Evolutionary conservation across 2,888 invertebrate genomes (phyloP).

Genomic region (Lasioglossum malachurum): DNA sequence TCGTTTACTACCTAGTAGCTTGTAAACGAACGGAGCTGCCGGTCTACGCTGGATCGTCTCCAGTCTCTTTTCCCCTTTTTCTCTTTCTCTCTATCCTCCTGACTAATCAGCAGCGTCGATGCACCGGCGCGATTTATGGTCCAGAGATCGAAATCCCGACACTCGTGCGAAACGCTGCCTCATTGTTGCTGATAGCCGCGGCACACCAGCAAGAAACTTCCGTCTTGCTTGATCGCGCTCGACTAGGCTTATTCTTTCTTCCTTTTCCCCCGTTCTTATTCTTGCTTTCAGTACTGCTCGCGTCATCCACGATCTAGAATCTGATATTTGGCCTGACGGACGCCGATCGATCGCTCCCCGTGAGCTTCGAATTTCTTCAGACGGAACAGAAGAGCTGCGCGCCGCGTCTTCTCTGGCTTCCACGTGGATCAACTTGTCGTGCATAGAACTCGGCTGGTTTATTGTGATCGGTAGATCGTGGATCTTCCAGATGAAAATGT

Average conservation of each 20-base stretch:
- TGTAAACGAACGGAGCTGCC: constrained; percentile 66
- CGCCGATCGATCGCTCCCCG: neutral
- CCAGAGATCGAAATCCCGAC: constrained; percentile 60
- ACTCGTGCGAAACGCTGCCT: constrained; percentile 39
- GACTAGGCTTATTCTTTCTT: neutral
- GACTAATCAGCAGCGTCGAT: constrained; percentile 48
- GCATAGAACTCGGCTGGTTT: neutral
- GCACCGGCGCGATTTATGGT: constrained; percentile 51
- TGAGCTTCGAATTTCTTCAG: neutral
- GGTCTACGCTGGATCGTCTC: constrained; percentile 30
- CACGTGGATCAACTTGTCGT: neutral
- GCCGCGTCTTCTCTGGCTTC: neutral
- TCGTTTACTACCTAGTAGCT: constrained; percentile 73
- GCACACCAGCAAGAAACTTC: constrained; percentile 19
- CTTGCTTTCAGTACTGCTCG: neutral
- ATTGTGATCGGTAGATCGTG: neutral
- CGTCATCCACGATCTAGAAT: neutral
- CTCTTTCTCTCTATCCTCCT: neutral
- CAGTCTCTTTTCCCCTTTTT: neutral
- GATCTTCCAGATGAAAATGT: neutral
- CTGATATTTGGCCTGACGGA: constrained; percentile 2
- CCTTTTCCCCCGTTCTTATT: neutral
- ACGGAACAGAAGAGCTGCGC: neutral
- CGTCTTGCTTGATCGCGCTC: constrained; percentile 32
- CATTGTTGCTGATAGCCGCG: constrained; percentile 29